Percentiles rank a stretch among this genome's conserved stretches.
phyloP scores from a whole-genome alignment of 1,140 invertebrate genomes.

The Neelides sp. region DNA sequence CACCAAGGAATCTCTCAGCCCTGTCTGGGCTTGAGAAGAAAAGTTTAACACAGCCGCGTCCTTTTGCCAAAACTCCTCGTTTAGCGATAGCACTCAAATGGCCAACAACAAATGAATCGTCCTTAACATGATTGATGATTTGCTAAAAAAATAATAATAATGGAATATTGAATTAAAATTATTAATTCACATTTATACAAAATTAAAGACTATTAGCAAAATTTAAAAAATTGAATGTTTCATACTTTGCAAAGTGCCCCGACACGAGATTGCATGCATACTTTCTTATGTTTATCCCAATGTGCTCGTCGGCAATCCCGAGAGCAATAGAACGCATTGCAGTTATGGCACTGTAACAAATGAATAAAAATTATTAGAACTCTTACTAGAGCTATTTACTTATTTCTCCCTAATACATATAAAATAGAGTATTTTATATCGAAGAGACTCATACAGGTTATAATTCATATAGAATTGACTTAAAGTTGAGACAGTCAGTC shows the following conservation, averaged over 20 bases:
- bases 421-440: background rate
- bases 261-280: constrained; percentile 77
- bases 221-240: background rate
- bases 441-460: background rate
- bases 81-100: constrained; percentile 66
- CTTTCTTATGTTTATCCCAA: constrained; percentile 78
- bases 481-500: background rate
- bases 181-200: background rate
- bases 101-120: constrained; percentile 60
- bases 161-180: too few species aligned
- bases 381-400: background rate
- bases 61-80: constrained; percentile 63
- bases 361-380: background rate
- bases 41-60: constrained; percentile 80
- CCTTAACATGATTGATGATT: constrained; percentile 69
- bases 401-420: background rate
- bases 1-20: constrained; percentile 61
- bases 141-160: too few species aligned
- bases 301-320: constrained; percentile 51
- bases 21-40: constrained; percentile 72
- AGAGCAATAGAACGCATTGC: constrained; percentile 59
- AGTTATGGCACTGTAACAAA: constrained; percentile 65
- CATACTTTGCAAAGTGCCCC: constrained; percentile 31
- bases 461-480: background rate
- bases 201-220: background rate